Conservation (phyloP, 2,113 vertebrate species). For the Microtus montanus region DNA sequence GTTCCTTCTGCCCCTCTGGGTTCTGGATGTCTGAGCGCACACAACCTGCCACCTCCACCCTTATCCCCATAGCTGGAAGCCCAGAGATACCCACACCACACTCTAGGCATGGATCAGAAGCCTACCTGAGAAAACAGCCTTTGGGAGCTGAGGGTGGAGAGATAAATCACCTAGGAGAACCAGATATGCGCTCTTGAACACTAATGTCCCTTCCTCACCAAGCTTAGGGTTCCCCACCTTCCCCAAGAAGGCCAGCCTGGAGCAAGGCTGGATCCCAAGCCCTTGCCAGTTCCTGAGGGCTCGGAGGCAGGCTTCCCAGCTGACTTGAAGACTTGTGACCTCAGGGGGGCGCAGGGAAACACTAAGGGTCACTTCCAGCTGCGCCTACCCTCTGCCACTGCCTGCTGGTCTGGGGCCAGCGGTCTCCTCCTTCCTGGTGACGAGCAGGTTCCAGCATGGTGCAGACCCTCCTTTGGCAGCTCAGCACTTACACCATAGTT, state of each 20-base stretch:
- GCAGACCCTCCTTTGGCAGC: fast-evolving
- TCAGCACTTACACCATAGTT: slow-evolving; percentile 92
- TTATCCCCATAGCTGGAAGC: not conserved
- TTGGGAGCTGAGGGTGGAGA: not conserved
- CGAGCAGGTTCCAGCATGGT: not conserved
- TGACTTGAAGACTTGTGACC: slow-evolving; percentile 86
- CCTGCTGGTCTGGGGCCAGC: slow-evolving; percentile 38
- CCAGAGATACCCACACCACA: not conserved
- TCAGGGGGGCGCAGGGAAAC: slow-evolving; percentile 87
- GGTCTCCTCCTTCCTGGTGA: not conserved
- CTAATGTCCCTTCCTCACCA: not conserved
- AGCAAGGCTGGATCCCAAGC: not conserved
- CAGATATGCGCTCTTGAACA: not conserved
- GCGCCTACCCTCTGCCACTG: slow-evolving; percentile 89
- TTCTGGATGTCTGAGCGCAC: fast-evolving
- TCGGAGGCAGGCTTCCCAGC: fast-evolving
- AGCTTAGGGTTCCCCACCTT: no score
- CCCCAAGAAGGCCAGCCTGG: not conserved
- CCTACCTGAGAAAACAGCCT: not conserved
- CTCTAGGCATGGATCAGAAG: not conserved
- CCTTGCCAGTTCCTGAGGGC: not conserved
- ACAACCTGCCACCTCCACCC: not conserved
- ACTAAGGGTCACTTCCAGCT: slow-evolving; percentile 84
- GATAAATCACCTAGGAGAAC: not conserved
- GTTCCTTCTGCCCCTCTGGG: not conserved